Percentiles rank a stretch among this genome's conserved stretches.
phyloP scores from a whole-genome alignment of 2,888 invertebrate genomes.

The Epistrophella euchroma region DNA sequence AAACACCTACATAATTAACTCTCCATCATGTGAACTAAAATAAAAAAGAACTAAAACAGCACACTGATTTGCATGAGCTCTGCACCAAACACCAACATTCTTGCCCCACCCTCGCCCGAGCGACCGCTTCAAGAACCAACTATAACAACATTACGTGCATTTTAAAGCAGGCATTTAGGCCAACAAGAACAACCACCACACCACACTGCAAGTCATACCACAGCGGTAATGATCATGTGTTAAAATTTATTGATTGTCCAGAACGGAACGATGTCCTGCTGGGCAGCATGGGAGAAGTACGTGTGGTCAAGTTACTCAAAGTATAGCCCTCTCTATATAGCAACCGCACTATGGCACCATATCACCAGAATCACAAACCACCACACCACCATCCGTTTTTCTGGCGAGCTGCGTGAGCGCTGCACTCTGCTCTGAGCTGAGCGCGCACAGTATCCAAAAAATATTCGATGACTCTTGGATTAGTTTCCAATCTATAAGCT shows the following conservation, averaged over 20 bases:
- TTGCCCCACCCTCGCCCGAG: conserved; percentile 12
- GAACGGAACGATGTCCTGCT: conserved; percentile 82
- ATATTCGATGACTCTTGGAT: conserved; percentile 74
- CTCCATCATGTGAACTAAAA: conserved; percentile 53
- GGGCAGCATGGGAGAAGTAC: conserved; percentile 83
- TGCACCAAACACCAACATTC: conserved; percentile 36
- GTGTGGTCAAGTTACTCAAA: conserved; percentile 82
- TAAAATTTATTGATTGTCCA: conserved; percentile 84
- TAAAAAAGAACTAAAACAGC: conserved; percentile 40
- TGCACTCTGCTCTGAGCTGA: conserved; percentile 37
- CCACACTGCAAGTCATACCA: conserved; percentile 49
- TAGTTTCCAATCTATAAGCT: conserved; percentile 70
- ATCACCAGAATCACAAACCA: conserved; percentile 57
- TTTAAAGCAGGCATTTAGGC: conserved; percentile 43
- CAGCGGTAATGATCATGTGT: conserved; percentile 82
- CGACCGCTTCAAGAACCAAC: conserved; percentile 3
- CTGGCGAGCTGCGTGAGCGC: conserved; percentile 68
- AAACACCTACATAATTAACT: conserved; percentile 73
- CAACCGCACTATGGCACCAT: conserved; percentile 66
- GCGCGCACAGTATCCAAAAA: conserved; percentile 55
- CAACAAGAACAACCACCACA: conserved; percentile 47
- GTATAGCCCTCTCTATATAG: conserved; percentile 61
- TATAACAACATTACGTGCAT: conserved; percentile 24
- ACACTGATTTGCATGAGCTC: conserved; percentile 65
- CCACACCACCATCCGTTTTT: conserved; percentile 52